Conservation (phyloP, 2,113 vertebrate species). For the Zapus hudsonius region DNA sequence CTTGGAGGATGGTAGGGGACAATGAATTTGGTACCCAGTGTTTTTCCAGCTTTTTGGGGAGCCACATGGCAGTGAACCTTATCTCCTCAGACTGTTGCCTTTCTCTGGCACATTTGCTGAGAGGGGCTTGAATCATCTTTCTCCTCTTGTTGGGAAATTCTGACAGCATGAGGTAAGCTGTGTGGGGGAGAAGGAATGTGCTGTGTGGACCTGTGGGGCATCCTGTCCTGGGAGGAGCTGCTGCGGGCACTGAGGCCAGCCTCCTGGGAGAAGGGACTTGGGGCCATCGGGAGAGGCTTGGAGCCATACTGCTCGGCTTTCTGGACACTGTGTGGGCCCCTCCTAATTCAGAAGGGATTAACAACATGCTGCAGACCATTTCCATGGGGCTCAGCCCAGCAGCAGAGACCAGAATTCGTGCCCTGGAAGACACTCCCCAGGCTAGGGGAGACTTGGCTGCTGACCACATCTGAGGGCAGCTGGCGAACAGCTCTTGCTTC, state of each 20-base stretch:
- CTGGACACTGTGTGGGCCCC: not conserved
- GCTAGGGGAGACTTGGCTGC: not conserved
- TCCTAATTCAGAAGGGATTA: not conserved
- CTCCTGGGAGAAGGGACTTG: not conserved
- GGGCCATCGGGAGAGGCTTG: not conserved
- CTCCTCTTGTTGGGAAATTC: slow-evolving; percentile 65
- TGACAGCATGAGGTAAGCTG: slow-evolving; percentile 51
- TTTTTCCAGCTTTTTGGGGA: not conserved
- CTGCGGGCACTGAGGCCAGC: not conserved
- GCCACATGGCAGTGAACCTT: slow-evolving; percentile 24
- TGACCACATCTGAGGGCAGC: not conserved
- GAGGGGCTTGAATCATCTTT: slow-evolving; percentile 36
- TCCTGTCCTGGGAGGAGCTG: not conserved
- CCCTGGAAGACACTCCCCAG: not conserved
- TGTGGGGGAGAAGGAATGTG: slow-evolving; percentile 1
- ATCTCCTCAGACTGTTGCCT: not conserved
- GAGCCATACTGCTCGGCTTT: not conserved
- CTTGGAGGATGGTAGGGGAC: not conserved
- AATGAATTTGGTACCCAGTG: not conserved
- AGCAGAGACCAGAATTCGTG: not conserved
- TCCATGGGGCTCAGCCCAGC: not conserved
- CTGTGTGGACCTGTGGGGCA: not conserved
- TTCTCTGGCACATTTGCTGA: slow-evolving; percentile 53
- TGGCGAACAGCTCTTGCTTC: not conserved
- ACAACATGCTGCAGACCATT: not conserved